Base-by-base conservation (phyloP, 2,888 invertebrate genomes). In the Nysson spinosus region DNA sequence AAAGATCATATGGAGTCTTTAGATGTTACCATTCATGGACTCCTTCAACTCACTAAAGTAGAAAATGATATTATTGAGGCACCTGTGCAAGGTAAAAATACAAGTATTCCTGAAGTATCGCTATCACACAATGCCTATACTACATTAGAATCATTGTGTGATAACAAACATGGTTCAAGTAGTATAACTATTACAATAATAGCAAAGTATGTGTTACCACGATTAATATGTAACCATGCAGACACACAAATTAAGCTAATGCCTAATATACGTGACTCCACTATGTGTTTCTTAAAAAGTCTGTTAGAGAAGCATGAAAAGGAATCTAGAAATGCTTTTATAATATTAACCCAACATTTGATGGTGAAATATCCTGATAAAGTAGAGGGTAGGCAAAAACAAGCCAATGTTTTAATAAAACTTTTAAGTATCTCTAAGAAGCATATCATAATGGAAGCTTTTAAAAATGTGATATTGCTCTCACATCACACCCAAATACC, bases 1-100 rank as follows among this genome's bases (percentile, higher is more conserved):
- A 87, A 86, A 28, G 85, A 88, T 46, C 87, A 89, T 9, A 72
- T 83, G 4, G 86, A 88, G 3, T 88, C 88, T 0, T 74, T 89
- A 5, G 87, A 88, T 3, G 56, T 88, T 24, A 84, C 87, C 0
- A 80, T 88, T 5, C 80, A 88, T 5, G 81, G 83, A 3, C 68
- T 87, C 11, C 62, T 85, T 1, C 84, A 87, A 42, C 57, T 87
- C 1, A 84, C 86, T 1, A 85, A 80, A 63, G 37, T 86, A 9
- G 85, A 85, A 47, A 80, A 35, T 11, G 35, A 54, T 28, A 49
- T 3, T 1, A 17, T 11, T 3, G 12, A 20, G 4, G 5, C 9
- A 30, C 30, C 19, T n/a, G 35, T 4, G 17, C 24, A 9, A 0
- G 16, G 5, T 35, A 12, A 28, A 43, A 17, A 47, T 6, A 39